Evolutionary conservation across 2,797 vertebrate genomes (phyloP), one percentile per base, ranked within the genome.

Genomic region (Rhinichthys osculus): DNA sequence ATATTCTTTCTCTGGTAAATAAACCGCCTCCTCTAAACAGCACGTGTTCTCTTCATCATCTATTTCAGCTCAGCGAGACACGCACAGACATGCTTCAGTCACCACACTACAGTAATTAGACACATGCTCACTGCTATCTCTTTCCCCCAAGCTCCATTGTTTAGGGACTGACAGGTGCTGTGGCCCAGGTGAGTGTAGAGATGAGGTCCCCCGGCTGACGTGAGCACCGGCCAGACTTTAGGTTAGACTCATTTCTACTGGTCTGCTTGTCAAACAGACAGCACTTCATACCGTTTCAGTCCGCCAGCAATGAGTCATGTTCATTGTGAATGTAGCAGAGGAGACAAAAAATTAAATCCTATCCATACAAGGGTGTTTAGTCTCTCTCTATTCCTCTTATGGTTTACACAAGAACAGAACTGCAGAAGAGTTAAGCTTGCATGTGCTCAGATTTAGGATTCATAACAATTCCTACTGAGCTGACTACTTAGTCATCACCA

Each of bases 181-280:
- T 71, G 42, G 83, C 14, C 23, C 83, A 81, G 78, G 78, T 85
- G 69, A 30, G 66, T 2, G 1, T 6, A 8, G 38, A 16, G 83
- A 50, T 42, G 47, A 80, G 57, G 64, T 80, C 30, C 40, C 66
- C 33, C 4, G 54, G 38, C 54, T 78, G 47, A 78, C 16, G 7
- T 70, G 74, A 30, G 50, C 67, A 70, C 38, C 7, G 42, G 78
- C 2, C 77, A 64, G 77, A 71, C 52, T 70, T 84, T 59, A 57
- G 66, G 62, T 71, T 57, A 35, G 64, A 42, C 17, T 57, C 2
- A 23, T 54, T 84, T 77, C 62, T 70, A 17, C 62, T 14, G 83
- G 35, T 78, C 64, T 79, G 66, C 16, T 54, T 85, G 52, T 71
- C 52, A 78, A 84, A 69, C 74, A 85, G 76, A 85, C 76, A 71